Evolutionary conservation across 2,888 invertebrate species (phyloP).

Genomic region (Acheta domesticus): DNA sequence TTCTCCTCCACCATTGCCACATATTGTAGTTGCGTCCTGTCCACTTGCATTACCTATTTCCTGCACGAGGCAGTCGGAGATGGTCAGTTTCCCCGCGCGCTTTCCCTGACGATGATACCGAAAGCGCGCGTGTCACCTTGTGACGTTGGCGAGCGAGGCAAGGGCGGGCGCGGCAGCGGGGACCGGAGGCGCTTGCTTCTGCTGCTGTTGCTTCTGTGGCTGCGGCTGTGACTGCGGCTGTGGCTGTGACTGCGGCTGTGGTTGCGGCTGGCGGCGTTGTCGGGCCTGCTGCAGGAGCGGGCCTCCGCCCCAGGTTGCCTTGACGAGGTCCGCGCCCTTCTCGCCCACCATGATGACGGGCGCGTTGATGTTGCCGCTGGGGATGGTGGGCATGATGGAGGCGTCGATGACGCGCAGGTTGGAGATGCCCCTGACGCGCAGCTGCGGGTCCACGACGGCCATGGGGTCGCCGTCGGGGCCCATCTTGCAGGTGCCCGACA

Average conservation of each 20-base stretch:
- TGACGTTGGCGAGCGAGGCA: too few relatives aligned
- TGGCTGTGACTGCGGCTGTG: neutral
- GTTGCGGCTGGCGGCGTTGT: neutral
- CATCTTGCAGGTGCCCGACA: conserved; percentile 83
- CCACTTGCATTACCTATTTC: too few relatives aligned
- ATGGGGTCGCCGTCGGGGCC: conserved; percentile 70
- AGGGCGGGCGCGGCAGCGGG: too few relatives aligned
- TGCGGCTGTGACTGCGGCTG: too few relatives aligned
- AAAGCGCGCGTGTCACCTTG: too few relatives aligned
- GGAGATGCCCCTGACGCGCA: conserved; percentile 72
- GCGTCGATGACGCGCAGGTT: conserved; percentile 82
- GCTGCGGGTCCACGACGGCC: conserved; percentile 76
- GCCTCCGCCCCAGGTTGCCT: conserved; percentile 58
- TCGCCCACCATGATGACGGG: conserved; percentile 86
- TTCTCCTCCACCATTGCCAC: too few relatives aligned
- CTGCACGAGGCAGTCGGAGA: too few relatives aligned
- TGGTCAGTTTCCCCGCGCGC: too few relatives aligned
- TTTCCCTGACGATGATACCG: too few relatives aligned
- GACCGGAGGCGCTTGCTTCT: too few relatives aligned
- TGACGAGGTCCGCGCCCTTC: conserved; percentile 79
- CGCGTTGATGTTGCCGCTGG: conserved; percentile 84
- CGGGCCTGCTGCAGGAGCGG: neutral
- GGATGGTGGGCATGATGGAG: conserved; percentile 82
- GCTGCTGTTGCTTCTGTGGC: too few relatives aligned
- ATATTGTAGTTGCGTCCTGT: too few relatives aligned